Percentiles rank a stretch among this genome's conserved stretches.
These are phyloP conservation scores for Hemaris fuciformis DNA, from an alignment of 2,888 invertebrate genomes.

Conservation along the genomic window DNA sequence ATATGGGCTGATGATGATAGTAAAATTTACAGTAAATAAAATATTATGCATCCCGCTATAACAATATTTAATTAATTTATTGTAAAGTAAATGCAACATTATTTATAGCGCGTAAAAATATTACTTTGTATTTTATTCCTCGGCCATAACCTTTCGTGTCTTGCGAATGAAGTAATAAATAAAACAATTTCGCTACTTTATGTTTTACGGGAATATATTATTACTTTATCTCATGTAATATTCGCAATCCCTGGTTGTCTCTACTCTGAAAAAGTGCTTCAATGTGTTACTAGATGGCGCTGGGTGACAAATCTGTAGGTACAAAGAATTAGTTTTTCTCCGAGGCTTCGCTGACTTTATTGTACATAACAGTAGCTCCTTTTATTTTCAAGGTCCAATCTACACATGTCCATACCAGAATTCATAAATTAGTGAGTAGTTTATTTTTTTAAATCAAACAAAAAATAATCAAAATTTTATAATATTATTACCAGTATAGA, in stretches of 20 bases:
- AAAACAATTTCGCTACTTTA: neutral
- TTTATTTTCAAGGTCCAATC: too few relatives aligned
- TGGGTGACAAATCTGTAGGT: too few relatives aligned
- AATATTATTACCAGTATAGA: too few relatives aligned
- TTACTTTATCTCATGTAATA: neutral
- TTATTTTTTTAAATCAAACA: too few relatives aligned
- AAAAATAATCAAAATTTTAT: too few relatives aligned
- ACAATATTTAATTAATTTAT: neutral
- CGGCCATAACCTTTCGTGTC: constrained; percentile 4
- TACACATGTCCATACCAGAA: too few relatives aligned
- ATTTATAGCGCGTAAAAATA: constrained; percentile 4
- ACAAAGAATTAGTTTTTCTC: too few relatives aligned
- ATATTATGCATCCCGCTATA: neutral
- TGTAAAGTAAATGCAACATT: constrained; percentile 1
- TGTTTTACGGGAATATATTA: neutral
- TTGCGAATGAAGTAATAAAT: constrained; percentile 2
- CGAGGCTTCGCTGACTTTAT: too few relatives aligned
- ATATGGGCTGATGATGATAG: too few relatives aligned
- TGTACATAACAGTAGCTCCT: too few relatives aligned
- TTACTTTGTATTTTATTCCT: constrained; percentile 1
- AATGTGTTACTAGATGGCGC: neutral
- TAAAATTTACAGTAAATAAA: neutral
- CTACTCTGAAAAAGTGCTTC: neutral
- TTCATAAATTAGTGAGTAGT: too few relatives aligned
- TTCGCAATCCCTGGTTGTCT: neutral